Conservation (phyloP, 1,140 invertebrate genomes). For the Bombus terrestris region DNA sequence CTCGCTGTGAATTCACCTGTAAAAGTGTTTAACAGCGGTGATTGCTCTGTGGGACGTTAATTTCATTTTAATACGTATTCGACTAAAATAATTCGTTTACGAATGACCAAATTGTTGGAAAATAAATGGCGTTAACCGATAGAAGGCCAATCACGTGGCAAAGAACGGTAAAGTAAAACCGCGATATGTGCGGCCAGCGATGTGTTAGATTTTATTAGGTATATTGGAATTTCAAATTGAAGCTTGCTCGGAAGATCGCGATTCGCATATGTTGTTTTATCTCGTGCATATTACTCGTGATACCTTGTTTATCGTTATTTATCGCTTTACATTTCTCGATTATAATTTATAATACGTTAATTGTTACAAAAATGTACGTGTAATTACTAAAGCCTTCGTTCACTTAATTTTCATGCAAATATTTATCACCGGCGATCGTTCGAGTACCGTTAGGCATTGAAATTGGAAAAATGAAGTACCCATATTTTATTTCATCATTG, state of each 20-base stretch:
- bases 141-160: conserved; percentile 3
- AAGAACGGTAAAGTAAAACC: conserved; percentile 14
- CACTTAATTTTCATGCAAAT: no score
- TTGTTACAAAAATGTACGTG: no score
- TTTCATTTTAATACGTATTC: conserved; percentile 21
- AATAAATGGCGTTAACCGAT: conserved; percentile 5
- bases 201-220: conserved; percentile 33
- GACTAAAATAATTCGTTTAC: conserved; percentile 14
- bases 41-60: not conserved
- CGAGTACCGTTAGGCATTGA: no score
- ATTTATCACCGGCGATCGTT: no score
- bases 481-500: not conserved
- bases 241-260: conserved; percentile 2
- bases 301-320: not conserved
- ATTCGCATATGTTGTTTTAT: conserved; percentile 1
- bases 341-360: no score
- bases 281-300: not conserved
- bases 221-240: conserved; percentile 34
- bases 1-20: not conserved
- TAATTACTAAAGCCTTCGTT: no score
- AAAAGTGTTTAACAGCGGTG: conserved; percentile 1
- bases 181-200: not conserved
- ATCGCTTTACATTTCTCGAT: no score
- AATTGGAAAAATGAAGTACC: no score
- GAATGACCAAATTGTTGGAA: not conserved